Percentiles rank a stretch among this genome's conserved stretches.
phyloP scores from a whole-genome alignment of 2,113 vertebrate species.

The Cichladusa arquata region DNA sequence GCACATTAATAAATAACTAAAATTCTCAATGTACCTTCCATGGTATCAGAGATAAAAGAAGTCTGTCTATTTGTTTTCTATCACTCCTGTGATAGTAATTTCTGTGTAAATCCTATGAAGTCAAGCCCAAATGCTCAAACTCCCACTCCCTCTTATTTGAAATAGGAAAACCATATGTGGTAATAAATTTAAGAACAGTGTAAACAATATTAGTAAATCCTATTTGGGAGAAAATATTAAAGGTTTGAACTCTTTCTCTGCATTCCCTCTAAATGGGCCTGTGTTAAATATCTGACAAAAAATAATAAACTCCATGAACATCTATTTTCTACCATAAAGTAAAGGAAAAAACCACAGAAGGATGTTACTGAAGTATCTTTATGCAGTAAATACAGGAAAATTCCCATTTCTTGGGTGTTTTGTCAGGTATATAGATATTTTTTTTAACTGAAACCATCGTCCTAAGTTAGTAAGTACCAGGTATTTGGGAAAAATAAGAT shows the following conservation, averaged over 20 bases:
- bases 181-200: background rate
- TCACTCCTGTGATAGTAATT: background rate
- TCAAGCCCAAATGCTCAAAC: background rate
- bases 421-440: background rate
- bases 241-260: background rate
- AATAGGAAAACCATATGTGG: background rate
- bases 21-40: background rate
- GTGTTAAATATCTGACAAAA: background rate
- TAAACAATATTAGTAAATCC: background rate
- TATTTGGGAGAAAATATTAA: background rate
- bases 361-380: background rate
- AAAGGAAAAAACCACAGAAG: background rate
- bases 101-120: background rate
- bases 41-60: background rate
- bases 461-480: background rate
- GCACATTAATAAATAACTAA: slow-evolving; percentile 7
- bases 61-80: background rate
- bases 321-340: background rate
- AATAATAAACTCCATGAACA: background rate
- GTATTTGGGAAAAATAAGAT: background rate
- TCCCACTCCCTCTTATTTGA: background rate
- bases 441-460: background rate
- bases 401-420: accelerated
- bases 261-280: background rate
- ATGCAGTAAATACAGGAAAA: background rate